Base-by-base conservation (phyloP, 2,797 vertebrate species). In the Poecile montanus region DNA sequence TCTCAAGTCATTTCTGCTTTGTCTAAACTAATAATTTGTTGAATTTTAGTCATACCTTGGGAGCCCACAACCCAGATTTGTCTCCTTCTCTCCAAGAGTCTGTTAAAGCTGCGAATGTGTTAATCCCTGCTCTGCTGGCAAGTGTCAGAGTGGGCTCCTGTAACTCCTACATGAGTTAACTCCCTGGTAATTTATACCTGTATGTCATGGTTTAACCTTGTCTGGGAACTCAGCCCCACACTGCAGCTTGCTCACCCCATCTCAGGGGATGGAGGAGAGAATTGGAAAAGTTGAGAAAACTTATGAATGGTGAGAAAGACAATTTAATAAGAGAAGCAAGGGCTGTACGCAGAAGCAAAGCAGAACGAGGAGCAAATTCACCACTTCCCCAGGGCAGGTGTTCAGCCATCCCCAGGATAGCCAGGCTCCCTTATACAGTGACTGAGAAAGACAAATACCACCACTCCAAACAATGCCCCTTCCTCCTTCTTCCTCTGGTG, bases 111-210 rank as follows among this genome's bases (percentile, higher is more conserved):
- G 58, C 50, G 58, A 30, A 51, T 11, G 16, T 29, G 32, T 81
- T 73, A 91, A 73, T 86, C 56, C 42, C 44, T 88, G 40, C 51
- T 68, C 50, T 84, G 57, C 53, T 89, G 84, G 53, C 54, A 74
- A 23, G 65, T 62, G n/a, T 27, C 19, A 13, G 44, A 72, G n/a
- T 15, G 29, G 81, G 44, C 17, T 81, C 23, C n/a, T 6, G 2
- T 91, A 67, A 44, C 17, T 48, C 63, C 29, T 50, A 2, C 7
- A 3, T 1, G 2, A 73, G 29, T 71, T 77, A 85, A 54, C 38
- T 89, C 68, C 61, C 20, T 75, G 19, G n/a, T 93, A 38, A 34
- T 78, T 88, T 53, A 29, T 75, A 70, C 38, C 18, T 18, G 40
- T 25, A 21, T 47, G 63, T n/a, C 22, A 9, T 29, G 13, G 9